These are phyloP conservation scores for Lasiurus cinereus DNA, from an alignment of 2,113 vertebrate species.

Conservation along the genomic window DNA sequence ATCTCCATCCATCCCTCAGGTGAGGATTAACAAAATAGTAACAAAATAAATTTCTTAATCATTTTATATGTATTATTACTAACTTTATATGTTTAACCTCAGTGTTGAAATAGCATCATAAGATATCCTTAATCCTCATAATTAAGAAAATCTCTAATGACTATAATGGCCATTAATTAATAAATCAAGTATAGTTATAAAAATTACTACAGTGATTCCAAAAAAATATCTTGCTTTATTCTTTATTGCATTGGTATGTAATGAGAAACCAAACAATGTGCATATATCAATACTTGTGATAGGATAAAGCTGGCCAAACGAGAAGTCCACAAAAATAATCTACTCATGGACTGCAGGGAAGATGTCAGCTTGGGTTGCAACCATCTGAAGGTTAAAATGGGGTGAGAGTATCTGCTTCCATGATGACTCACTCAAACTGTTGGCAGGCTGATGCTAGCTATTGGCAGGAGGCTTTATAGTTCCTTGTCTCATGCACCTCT, in stretches of 20 bases:
- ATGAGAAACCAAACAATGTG: neutral
- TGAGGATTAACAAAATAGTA: too few relatives aligned
- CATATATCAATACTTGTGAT: neutral
- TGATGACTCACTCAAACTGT: neutral
- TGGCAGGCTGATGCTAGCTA: neutral
- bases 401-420: neutral
- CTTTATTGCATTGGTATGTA: constrained; percentile 17
- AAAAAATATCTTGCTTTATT: constrained; percentile 37
- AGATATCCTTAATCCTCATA: neutral
- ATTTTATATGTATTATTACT: neutral
- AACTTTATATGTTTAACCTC: constrained; percentile 4
- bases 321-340: neutral
- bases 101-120: neutral
- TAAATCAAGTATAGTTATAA: neutral
- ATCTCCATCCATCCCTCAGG: too few relatives aligned
- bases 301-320: neutral
- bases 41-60: neutral
- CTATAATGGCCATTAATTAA: neutral
- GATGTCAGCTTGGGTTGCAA: neutral
- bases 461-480: neutral
- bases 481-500: neutral
- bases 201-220: neutral
- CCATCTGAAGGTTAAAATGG: neutral
- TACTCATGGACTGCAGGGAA: neutral
- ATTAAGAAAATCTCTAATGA: constrained; percentile 31